Evolutionary conservation across 2,113 vertebrate genomes (phyloP).

Genomic region (Platanista minor): DNA sequence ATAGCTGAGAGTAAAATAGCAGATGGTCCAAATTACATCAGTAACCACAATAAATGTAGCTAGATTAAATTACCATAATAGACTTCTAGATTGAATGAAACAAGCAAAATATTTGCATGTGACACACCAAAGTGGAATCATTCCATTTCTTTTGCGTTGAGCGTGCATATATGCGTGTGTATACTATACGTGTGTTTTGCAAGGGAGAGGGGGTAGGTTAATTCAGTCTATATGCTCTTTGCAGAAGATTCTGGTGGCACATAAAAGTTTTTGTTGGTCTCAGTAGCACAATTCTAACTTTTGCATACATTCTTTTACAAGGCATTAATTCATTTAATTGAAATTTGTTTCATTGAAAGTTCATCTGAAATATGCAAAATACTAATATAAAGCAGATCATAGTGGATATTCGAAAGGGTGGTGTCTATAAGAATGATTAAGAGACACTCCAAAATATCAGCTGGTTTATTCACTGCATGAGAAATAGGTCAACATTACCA

Average conservation of each 20-base stretch:
- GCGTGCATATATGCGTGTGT: neutral
- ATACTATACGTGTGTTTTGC: neutral
- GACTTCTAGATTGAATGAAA: neutral
- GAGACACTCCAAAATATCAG: neutral
- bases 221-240: neutral
- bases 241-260: neutral
- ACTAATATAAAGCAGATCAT: neutral
- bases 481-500: neutral
- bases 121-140: neutral
- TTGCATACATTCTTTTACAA: neutral
- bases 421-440: neutral
- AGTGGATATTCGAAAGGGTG: neutral
- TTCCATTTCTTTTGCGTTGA: neutral
- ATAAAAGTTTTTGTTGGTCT: neutral
- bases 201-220: too few species aligned
- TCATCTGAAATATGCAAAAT: neutral
- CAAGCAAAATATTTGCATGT: neutral
- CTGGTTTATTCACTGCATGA: neutral
- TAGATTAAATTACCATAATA: neutral
- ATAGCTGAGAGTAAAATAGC: neutral
- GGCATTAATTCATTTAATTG: neutral
- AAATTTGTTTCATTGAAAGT: neutral
- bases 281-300: neutral
- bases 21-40: neutral
- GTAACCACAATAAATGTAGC: neutral